Percentiles rank a stretch among this genome's conserved stretches.
These are phyloP conservation scores for Mycetomoellerius zeteki DNA, from an alignment of 1,140 invertebrate species.

Conservation along the genomic window DNA sequence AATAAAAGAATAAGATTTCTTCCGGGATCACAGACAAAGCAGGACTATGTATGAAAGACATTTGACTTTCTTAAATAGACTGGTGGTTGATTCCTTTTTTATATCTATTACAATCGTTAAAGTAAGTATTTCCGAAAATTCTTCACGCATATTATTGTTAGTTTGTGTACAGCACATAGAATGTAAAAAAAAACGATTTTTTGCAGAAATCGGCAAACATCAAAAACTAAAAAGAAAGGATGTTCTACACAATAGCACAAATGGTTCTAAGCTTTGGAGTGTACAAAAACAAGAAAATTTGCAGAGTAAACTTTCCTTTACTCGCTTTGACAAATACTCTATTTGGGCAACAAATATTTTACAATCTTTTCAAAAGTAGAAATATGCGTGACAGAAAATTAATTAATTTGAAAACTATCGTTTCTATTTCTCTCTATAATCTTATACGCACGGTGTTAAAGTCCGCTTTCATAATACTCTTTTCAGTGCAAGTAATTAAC, in stretches of 20 bases:
- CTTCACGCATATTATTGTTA: neutral
- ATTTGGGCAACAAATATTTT: neutral
- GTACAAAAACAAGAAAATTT: neutral
- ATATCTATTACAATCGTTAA: neutral
- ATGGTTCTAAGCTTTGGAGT: neutral
- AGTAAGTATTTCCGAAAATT: neutral
- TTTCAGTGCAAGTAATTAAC: neutral
- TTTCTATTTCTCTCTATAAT: neutral
- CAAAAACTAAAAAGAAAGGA: neutral
- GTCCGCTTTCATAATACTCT: neutral
- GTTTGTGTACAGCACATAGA: no score
- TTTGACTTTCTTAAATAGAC: neutral
- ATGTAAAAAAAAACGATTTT: neutral
- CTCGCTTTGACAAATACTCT: no score
- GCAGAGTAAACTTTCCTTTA: neutral
- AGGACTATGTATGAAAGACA: neutral
- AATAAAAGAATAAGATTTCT: neutral
- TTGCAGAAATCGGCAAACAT: no score
- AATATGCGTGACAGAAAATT: neutral
- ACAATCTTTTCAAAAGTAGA: neutral
- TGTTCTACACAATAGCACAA: neutral
- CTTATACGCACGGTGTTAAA: neutral
- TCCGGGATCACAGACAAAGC: neutral
- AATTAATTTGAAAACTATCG: neutral
- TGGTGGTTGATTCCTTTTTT: neutral